phyloP scores from a whole-genome alignment of 2,797 vertebrate genomes.

The Pseudochirops cupreus region DNA sequence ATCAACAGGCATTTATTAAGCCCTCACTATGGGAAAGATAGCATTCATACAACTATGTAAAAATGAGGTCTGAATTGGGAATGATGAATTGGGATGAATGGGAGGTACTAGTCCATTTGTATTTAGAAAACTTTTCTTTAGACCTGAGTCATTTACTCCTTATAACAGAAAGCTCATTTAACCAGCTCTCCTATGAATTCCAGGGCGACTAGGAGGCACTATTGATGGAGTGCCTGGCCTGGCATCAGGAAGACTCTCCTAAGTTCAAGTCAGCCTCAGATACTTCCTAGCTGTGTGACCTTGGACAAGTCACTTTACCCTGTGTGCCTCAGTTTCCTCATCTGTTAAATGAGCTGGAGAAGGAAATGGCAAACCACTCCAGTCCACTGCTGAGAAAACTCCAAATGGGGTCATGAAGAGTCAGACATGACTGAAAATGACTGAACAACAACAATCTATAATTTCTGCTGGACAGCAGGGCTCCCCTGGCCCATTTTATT shows the following conservation, averaged over 20 bases:
- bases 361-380: neutral
- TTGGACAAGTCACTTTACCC: neutral
- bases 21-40: neutral
- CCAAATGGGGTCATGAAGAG: neutral
- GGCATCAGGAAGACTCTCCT: neutral
- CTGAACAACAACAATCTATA: neutral
- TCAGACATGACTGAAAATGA: neutral
- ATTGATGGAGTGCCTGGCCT: neutral
- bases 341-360: neutral
- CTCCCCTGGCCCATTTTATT: no score
- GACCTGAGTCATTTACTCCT: neutral
- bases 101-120: neutral
- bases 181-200: neutral
- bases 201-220: no score
- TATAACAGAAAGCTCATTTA: neutral
- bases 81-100: neutral
- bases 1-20: neutral
- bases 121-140: neutral
- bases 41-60: neutral
- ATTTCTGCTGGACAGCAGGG: no score
- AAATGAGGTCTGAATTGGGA: neutral
- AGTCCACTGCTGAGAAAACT: neutral
- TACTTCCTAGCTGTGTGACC: no score
- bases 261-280: neutral
- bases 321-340: neutral